A percentile compares a stretch with the other conserved stretches of the same genome.
Evolutionary conservation across 2,888 invertebrate genomes (phyloP).

Genomic region (Chaetogeoica ovagalla): DNA sequence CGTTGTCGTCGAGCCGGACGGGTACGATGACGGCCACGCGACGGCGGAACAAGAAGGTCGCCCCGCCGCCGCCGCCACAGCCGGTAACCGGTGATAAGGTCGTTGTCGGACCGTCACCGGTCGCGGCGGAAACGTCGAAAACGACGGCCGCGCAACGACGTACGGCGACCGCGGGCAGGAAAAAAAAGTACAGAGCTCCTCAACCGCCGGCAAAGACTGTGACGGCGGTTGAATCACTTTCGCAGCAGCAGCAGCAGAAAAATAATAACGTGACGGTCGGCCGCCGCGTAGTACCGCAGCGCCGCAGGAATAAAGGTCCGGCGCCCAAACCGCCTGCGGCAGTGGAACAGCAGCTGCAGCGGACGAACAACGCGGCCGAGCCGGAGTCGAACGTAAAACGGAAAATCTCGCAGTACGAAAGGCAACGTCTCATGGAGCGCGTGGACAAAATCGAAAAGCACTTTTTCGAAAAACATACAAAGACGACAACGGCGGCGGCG

Average conservation of each 20-base stretch:
- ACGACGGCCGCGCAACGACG: background rate
- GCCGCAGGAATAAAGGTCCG: constrained; percentile 20
- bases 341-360: no score
- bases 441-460: constrained; percentile 48
- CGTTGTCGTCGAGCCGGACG: background rate
- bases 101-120: no score
- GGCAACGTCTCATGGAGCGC: constrained; percentile 26
- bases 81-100: no score
- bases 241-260: no score
- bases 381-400: constrained; percentile 10
- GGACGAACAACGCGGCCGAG: background rate
- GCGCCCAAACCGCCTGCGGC: constrained; percentile 31
- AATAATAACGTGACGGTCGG: no score
- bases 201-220: background rate
- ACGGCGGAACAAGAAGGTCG: constrained; percentile 1
- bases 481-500: background rate
- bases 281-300: background rate
- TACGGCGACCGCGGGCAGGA: background rate
- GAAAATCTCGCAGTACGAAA: constrained; percentile 33
- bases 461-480: constrained; percentile 1
- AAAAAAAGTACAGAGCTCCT: constrained; percentile 44
- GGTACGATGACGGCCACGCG: constrained; percentile 12
- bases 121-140: background rate
- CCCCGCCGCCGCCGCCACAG: background rate
- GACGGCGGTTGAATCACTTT: no score